A percentile compares a stretch with the other conserved stretches of the same genome.
Conservation (phyloP, 1,140 invertebrate species). For the Drosophila ercepeae region DNA sequence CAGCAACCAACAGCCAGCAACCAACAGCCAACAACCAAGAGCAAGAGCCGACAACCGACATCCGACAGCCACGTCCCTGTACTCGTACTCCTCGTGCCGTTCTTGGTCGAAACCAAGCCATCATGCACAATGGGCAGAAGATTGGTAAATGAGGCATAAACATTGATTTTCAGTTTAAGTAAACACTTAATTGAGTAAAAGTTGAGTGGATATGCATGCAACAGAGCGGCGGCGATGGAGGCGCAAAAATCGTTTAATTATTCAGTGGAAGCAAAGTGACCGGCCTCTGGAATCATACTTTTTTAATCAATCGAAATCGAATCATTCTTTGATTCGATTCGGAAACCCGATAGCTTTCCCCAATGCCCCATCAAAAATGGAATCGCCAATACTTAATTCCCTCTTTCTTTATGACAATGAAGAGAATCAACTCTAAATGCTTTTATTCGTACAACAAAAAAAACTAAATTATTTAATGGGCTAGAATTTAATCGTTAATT, state of each 20-base stretch:
- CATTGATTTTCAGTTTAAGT: constrained; percentile 75
- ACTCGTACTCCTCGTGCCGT: constrained; percentile 16
- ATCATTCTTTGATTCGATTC: constrained; percentile 14
- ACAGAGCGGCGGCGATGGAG: constrained; percentile 4
- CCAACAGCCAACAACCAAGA: constrained; percentile 10
- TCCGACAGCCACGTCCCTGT: constrained; percentile 35
- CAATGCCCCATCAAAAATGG: not conserved
- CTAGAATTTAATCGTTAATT: constrained; percentile 12
- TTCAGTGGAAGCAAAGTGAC: constrained; percentile 46
- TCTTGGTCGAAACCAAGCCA: constrained; percentile 19
- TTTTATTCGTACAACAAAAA: not conserved
- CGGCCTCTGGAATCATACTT: constrained; percentile 37
- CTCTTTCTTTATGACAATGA: too few species aligned
- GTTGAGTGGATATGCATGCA: constrained; percentile 40
- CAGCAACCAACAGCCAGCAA: not conserved
- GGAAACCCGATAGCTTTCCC: not conserved
- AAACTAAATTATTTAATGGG: not conserved
- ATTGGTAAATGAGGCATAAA: constrained; percentile 67
- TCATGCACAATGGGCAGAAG: constrained; percentile 51
- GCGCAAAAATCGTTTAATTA: constrained; percentile 48
- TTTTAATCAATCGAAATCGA: constrained; percentile 47
- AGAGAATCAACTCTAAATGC: not conserved
- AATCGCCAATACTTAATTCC: too few species aligned
- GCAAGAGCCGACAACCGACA: constrained; percentile 1
- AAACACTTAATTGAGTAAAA: constrained; percentile 71